Evolutionary conservation across 2,113 vertebrate genomes (phyloP).

Genomic region (Pollimyrus isidori): DNA sequence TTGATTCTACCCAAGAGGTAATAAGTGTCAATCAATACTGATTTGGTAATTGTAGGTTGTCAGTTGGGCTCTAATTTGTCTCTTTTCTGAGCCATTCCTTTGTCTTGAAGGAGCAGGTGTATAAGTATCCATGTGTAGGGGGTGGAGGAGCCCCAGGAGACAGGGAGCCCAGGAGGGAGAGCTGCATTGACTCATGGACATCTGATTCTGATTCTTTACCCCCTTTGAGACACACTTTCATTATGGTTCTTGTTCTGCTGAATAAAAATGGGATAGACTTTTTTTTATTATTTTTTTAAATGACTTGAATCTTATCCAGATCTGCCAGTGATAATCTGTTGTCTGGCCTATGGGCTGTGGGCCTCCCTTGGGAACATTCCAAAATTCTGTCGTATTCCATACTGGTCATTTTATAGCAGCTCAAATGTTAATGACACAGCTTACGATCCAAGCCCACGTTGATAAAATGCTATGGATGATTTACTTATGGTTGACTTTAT

Average conservation of each 20-base stretch:
- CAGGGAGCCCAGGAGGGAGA: not conserved
- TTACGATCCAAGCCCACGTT: not conserved
- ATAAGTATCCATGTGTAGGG: not conserved
- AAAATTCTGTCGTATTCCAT: not conserved
- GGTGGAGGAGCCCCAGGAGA: not conserved
- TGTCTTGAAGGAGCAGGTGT: not conserved
- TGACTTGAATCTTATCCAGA: not conserved
- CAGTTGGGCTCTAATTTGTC: slow-evolving; percentile 15
- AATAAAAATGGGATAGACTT: not conserved
- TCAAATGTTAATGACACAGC: slow-evolving; percentile 15
- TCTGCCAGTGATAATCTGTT: slow-evolving; percentile 1
- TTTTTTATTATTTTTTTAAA: not conserved
- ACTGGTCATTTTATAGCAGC: not conserved
- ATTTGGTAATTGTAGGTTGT: slow-evolving; percentile 14
- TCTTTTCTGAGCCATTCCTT: not conserved
- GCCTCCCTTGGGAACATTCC: slow-evolving; percentile 4
- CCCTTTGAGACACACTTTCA: not conserved
- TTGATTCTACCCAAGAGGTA: slow-evolving; percentile 17
- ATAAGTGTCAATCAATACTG: slow-evolving; percentile 23
- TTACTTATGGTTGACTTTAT: not conserved
- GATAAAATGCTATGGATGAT: not conserved
- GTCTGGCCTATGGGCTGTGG: not conserved
- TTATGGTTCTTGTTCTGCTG: not conserved
- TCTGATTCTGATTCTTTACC: not conserved
- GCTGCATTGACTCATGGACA: not conserved